phyloP scores from a whole-genome alignment of 1,140 invertebrate genomes.

The Charaxes varanes region DNA sequence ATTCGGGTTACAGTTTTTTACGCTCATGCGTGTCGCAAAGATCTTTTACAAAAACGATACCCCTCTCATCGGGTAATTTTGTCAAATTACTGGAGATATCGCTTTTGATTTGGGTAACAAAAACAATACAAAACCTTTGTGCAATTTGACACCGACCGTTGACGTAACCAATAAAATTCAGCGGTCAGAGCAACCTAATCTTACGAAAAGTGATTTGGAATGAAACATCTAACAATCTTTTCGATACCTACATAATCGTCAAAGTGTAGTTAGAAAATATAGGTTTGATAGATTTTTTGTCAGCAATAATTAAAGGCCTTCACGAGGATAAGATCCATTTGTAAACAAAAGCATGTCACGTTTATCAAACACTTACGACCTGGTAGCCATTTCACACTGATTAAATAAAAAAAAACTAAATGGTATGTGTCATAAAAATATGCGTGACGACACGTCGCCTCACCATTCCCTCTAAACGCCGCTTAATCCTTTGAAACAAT shows the following conservation, averaged over 20 bases:
- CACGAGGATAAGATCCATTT: constrained; percentile 18
- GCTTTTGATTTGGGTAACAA: constrained; percentile 61
- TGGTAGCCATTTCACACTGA: constrained; percentile 64
- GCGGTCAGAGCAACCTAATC: constrained; percentile 26
- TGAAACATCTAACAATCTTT: constrained; percentile 1
- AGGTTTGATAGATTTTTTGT: not conserved
- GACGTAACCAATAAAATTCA: constrained; percentile 29
- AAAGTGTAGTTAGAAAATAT: no score
- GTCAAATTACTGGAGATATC: constrained; percentile 59
- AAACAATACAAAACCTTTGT: constrained; percentile 66
- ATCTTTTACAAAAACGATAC: constrained; percentile 23
- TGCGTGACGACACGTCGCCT: constrained; percentile 53
- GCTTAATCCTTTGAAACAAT: constrained; percentile 71
- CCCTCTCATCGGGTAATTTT: constrained; percentile 50
- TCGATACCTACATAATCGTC: not conserved
- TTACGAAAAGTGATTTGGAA: constrained; percentile 4
- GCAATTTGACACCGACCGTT: constrained; percentile 54
- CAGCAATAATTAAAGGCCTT: constrained; percentile 1
- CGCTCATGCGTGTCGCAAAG: constrained; percentile 8
- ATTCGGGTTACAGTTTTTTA: constrained; percentile 21
- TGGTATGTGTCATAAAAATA: constrained; percentile 65
- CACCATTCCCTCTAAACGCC: constrained; percentile 45
- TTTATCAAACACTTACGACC: constrained; percentile 50
- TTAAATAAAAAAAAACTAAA: constrained; percentile 52
- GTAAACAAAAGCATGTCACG: constrained; percentile 27